Evolutionary conservation across 2,113 vertebrate genomes (phyloP), one percentile per base, ranked within the genome.

Genomic region (Neodon shergylaensis): DNA sequence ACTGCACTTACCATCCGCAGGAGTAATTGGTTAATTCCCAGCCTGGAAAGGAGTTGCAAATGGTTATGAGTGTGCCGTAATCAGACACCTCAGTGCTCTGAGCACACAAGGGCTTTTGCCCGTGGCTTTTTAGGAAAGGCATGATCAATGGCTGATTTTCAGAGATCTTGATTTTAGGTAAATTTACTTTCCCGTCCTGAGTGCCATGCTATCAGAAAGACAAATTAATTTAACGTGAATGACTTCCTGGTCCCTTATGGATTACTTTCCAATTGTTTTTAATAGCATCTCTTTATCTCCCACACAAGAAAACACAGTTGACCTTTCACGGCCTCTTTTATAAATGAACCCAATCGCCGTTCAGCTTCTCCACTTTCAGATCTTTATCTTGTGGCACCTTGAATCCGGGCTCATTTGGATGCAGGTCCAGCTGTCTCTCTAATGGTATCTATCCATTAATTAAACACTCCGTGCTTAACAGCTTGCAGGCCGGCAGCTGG

Each of bases 231-330:
- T 94, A 97, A 88, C 58, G 19, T 19, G 82, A 95, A 73, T 92
- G 94, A 96, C 92, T 97, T 73, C 44, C 84, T 70, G 21, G 77
- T 97, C 94, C 94, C 96, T 97, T 97, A 94, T 94, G 97, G 94
- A 96, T 98, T 96, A 96, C 96, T 96, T 97, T 95, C 96, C 97
- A 90, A 90, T 97, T 96, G 96, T 97, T 97, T 97, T 97, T 96
- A 96, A 97, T 94, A 93, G 96, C 96, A 88, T 96, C 93, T 97
- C 97, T 97, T 97, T 97, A 97, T 97, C 97, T 96, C 68, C 16
- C 85, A 92, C 90, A 66, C 96, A 87, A 90, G 95, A 95, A 96
- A 96, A 95, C 97, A 92, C 96, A 96, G 90, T 72, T 97, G 97
- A 96, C 97, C 97, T 97, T 96, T 97, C 86, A 88, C 84, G 88